Evolutionary conservation across 2,888 invertebrate species (phyloP).

Genomic region (Lobophora halterata): DNA sequence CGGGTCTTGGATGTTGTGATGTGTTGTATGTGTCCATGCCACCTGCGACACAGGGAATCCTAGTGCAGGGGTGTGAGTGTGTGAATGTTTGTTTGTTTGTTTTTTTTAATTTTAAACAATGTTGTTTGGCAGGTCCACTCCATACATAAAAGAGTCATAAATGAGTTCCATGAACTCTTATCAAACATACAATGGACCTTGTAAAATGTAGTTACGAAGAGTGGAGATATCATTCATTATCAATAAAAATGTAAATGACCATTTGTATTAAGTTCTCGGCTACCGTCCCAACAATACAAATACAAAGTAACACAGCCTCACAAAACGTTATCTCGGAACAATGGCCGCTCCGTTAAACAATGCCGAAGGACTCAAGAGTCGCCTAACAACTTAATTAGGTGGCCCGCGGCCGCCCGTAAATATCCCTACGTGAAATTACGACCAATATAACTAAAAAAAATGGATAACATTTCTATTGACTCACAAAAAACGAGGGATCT

Average conservation of each 20-base stretch:
- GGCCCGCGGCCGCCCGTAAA: constrained; percentile 77
- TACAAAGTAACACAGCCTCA: constrained; percentile 50
- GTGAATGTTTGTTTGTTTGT: too few species aligned
- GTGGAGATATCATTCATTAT: constrained; percentile 19
- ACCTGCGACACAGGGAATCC: too few species aligned
- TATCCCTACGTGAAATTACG: constrained; percentile 78
- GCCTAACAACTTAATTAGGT: constrained; percentile 79
- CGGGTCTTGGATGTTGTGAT: too few species aligned
- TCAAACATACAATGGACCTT: background rate
- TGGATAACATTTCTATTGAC: constrained; percentile 79
- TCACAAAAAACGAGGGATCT: constrained; percentile 72
- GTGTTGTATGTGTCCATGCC: too few species aligned
- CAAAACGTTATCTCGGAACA: constrained; percentile 65
- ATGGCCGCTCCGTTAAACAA: constrained; percentile 69
- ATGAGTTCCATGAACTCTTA: background rate
- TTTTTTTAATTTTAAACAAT: too few species aligned
- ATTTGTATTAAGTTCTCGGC: constrained; percentile 49
- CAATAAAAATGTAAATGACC: constrained; percentile 36
- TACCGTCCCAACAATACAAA: constrained; percentile 67
- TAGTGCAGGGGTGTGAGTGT: too few species aligned
- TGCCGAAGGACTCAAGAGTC: constrained; percentile 61
- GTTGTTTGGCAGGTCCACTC: too few species aligned
- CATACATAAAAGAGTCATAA: too few species aligned
- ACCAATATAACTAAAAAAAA: constrained; percentile 78
- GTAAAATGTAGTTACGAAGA: constrained; percentile 13